These are phyloP conservation scores for Scaptomyza polygonia DNA, from an alignment of 2,888 invertebrate species.

Conservation along the genomic window DNA sequence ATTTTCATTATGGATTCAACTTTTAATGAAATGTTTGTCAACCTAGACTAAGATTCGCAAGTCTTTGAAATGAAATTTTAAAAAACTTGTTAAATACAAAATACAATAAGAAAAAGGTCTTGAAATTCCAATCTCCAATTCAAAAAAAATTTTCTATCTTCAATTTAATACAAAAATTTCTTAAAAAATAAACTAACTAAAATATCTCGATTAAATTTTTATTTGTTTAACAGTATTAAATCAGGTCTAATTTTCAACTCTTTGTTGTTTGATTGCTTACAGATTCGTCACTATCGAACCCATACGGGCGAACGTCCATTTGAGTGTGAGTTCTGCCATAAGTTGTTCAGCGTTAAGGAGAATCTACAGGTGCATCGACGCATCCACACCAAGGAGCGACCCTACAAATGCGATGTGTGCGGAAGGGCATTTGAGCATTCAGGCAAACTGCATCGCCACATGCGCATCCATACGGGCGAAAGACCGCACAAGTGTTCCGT, in stretches of 20 bases:
- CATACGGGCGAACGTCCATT: conserved; percentile 96
- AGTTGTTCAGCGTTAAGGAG: conserved; percentile 96
- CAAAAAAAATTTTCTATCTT: too few species aligned
- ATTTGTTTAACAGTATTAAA: background rate
- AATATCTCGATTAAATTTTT: too few species aligned
- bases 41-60: too few species aligned
- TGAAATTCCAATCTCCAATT: too few species aligned
- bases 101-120: too few species aligned
- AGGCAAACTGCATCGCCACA: conserved; percentile 94
- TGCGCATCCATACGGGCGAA: conserved; percentile 95
- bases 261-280: background rate
- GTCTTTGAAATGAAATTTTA: too few species aligned
- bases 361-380: conserved; percentile 95
- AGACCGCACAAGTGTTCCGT: conserved; percentile 95
- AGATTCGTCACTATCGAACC: conserved; percentile 92
- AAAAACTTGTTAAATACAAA: too few species aligned
- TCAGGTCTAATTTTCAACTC: background rate
- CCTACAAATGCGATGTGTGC: conserved; percentile 95
- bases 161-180: too few species aligned
- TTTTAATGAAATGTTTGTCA: too few species aligned
- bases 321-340: conserved; percentile 95
- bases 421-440: conserved; percentile 95
- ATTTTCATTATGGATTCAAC: too few species aligned
- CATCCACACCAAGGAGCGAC: conserved; percentile 96
- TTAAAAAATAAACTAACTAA: too few species aligned